Base-by-base conservation (phyloP, 2,888 invertebrate species). In the Mactromeris polynyma region DNA sequence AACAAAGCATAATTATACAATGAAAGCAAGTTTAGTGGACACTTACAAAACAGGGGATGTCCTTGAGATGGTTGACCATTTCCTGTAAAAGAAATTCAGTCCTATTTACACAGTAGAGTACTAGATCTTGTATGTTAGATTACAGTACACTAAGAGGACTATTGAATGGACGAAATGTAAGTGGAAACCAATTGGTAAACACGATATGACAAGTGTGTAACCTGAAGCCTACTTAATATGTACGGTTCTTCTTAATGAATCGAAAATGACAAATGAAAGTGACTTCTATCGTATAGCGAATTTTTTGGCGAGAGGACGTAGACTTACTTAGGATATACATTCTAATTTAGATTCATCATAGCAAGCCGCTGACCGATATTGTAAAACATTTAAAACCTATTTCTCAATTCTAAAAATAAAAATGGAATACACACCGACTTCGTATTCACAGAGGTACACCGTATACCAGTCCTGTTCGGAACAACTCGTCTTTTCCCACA, bases 381-480 rank as follows among this genome's bases (percentile, higher is more conserved):
- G n/a, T 2, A 54, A 54, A 54, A 19, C 54, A 19, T 14, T 51
- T 54, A 6, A 54, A 54, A 54, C 17, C 14, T 42, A 14, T 42
- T 42, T 42, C 7, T 42, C 6, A 42, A 42, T 9, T 42, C 14
- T 42, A n/a, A n/a, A 19, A 51, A 19, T 2, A 19, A 51, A 21
- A 51, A 19, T n/a, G n/a, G n/a, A 19, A 3, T 64, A 64, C 58
- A 64, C 11, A 26, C 58, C n/a, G 26, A n/a, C 42, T 69, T 87
- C 38, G 19, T 83, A 88, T 88, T 90, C 88, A 54, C 90, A 90
- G 31, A 88, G 81, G 33, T 90, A 90, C 21, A 81, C 88, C 0
- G 86, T 85, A 46, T 81, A 90, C 90, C 90, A 88, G 38, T 83
- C 88, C 9, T 80, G 21, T 11, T 69, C 3, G 31, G 58, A 40